phyloP scores from a whole-genome alignment of 2,888 invertebrate genomes.

The Elegia similella region DNA sequence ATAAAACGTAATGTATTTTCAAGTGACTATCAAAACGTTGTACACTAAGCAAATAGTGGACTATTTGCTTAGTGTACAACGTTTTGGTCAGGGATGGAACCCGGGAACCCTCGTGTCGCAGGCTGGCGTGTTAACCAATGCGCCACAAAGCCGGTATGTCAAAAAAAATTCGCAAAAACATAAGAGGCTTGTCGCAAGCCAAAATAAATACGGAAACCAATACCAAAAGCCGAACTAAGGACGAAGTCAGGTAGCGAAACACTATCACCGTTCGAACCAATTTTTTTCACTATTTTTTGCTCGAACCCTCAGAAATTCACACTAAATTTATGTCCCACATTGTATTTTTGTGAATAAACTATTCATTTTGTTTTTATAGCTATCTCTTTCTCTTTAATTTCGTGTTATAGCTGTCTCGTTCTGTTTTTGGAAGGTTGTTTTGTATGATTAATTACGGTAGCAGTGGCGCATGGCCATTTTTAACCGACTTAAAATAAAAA shows the following conservation, averaged over 20 bases:
- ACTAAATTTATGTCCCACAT: constrained; percentile 2
- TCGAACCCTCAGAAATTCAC: not conserved
- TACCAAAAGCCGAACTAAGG: not conserved
- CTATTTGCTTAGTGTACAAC: no score
- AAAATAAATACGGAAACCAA: not conserved
- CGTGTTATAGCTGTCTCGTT: not conserved
- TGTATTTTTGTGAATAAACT: constrained; percentile 7
- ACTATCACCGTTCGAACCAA: not conserved
- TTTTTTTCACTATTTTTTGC: not conserved
- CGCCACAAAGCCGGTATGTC: no score
- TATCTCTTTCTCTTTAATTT: not conserved
- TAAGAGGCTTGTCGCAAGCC: no score
- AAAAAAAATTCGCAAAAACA: no score
- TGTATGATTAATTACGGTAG: not conserved
- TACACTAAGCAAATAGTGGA: no score
- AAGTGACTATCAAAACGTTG: no score
- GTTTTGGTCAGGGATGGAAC: no score
- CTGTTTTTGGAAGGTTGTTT: not conserved
- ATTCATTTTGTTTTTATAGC: constrained; percentile 5
- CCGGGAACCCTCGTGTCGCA: no score
- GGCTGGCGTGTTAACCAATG: no score
- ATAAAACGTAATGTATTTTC: no score
- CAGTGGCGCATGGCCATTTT: not conserved
- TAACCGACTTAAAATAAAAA: not conserved
- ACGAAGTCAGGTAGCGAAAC: constrained; percentile 6